Conservation (phyloP, 2,888 invertebrate species). For the Dynastes hyllus region DNA sequence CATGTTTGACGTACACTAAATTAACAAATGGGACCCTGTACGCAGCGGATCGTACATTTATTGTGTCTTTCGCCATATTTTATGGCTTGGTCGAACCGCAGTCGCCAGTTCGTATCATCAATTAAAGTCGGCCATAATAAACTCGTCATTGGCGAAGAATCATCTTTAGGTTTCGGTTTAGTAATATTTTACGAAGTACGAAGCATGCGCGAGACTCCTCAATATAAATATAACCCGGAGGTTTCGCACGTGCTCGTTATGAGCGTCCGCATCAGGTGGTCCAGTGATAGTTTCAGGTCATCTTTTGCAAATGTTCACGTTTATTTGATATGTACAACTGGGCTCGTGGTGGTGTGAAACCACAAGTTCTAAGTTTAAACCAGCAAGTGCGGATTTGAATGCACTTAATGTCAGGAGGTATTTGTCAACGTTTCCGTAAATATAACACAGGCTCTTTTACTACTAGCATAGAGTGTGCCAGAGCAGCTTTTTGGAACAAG, state of each 20-base stretch:
- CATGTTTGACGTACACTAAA: slow-evolving; percentile 22
- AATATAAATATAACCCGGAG: slow-evolving; percentile 35
- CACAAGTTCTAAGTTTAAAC: slow-evolving; percentile 19
- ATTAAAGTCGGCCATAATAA: slow-evolving; percentile 32
- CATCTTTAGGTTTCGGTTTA: neutral
- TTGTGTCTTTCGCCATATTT: slow-evolving; percentile 1
- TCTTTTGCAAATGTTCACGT: neutral
- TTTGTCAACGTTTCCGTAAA: slow-evolving; percentile 5
- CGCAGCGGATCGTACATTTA: slow-evolving; percentile 21
- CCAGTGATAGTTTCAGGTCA: slow-evolving; percentile 16
- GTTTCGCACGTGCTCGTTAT: slow-evolving; percentile 40
- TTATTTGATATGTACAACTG: slow-evolving; percentile 9
- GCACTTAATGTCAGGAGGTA: neutral
- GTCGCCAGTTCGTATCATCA: neutral
- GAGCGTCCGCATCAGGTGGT: neutral
- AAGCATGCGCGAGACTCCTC: neutral
- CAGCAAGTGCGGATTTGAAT: neutral
- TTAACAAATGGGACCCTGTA: slow-evolving; percentile 7
- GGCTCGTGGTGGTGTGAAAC: neutral
- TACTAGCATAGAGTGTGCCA: no score
- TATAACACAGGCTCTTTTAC: neutral
- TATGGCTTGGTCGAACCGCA: slow-evolving; percentile 12
- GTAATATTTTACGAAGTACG: neutral
- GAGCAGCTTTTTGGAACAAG: no score
- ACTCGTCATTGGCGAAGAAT: slow-evolving; percentile 11